phyloP scores from a whole-genome alignment of 2,113 vertebrate genomes.

The Beaufortia kweichowensis region DNA sequence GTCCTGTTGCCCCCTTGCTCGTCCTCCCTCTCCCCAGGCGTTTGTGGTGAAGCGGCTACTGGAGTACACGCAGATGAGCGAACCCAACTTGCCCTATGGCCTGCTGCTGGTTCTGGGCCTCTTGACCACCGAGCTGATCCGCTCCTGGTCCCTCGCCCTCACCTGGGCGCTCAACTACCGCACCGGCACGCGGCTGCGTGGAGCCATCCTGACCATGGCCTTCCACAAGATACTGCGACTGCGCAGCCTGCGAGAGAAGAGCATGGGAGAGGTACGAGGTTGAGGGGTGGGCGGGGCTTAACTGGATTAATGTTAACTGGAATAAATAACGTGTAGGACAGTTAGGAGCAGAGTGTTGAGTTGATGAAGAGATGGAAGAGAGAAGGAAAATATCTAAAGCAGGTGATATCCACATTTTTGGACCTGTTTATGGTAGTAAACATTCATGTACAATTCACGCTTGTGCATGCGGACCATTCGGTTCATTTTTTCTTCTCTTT shows the following conservation, averaged over 20 bases:
- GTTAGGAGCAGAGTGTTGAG: slow-evolving; percentile 42
- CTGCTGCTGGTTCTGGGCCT: slow-evolving; percentile 88
- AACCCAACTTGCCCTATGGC: slow-evolving; percentile 83
- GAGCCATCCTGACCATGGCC: slow-evolving; percentile 86
- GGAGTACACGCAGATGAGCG: slow-evolving; percentile 84
- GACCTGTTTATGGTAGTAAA: background rate
- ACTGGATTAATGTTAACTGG: background rate
- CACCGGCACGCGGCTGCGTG: slow-evolving; percentile 85
- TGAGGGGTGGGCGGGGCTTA: background rate
- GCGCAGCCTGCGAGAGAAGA: slow-evolving; percentile 87
- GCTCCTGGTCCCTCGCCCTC: slow-evolving; percentile 90
- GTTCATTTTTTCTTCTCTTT: background rate
- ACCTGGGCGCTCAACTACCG: slow-evolving; percentile 94
- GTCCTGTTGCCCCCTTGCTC: slow-evolving; percentile 75
- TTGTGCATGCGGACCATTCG: background rate
- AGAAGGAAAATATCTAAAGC: slow-evolving; percentile 26
- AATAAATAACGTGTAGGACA: slow-evolving; percentile 20
- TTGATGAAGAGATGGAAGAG: slow-evolving; percentile 44
- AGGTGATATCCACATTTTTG: slow-evolving; percentile 22
- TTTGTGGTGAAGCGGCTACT: slow-evolving; percentile 90
- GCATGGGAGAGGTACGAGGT: slow-evolving; percentile 83
- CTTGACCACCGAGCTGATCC: slow-evolving; percentile 83
- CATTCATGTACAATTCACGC: background rate
- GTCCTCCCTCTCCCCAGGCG: slow-evolving; percentile 84
- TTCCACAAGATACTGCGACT: slow-evolving; percentile 90